phyloP scores from a whole-genome alignment of 2,797 vertebrate genomes.

The Eutrigla gurnardus region DNA sequence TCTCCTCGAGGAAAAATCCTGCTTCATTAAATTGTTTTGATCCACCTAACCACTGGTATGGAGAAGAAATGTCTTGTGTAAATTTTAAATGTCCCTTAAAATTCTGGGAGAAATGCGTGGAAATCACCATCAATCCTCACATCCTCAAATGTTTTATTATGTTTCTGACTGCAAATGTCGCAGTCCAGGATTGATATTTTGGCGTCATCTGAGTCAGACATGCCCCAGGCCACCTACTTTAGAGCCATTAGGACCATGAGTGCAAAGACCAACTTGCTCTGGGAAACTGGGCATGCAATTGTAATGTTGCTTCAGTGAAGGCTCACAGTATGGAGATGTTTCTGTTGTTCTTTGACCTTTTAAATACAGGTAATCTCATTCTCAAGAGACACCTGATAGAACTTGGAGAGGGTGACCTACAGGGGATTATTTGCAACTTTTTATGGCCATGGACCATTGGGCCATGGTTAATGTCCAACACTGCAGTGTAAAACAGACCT shows the following conservation, averaged over 20 bases:
- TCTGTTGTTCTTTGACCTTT: too few relatives aligned
- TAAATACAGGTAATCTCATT: neutral
- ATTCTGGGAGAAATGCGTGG: neutral
- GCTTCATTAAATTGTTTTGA: slow-evolving; percentile 1
- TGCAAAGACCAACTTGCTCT: neutral
- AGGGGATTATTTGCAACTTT: neutral
- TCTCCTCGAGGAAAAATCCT: neutral
- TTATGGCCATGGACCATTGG: neutral
- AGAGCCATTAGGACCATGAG: neutral
- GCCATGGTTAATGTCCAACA: neutral
- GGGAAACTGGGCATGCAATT: neutral
- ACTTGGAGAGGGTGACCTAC: neutral
- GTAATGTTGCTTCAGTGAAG: neutral
- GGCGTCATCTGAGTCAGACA: neutral
- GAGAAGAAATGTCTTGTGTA: neutral
- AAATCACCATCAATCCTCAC: neutral
- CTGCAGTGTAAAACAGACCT: neutral
- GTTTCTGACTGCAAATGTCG: neutral
- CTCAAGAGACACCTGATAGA: neutral
- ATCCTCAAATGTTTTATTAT: neutral
- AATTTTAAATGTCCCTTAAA: neutral
- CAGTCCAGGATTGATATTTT: neutral
- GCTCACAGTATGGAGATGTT: neutral
- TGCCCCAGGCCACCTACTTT: neutral
- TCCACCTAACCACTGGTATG: neutral